Percentiles rank a stretch among this genome's conserved stretches.
phyloP scores from a whole-genome alignment of 2,888 invertebrate genomes.

The Electrophaes corylata region DNA sequence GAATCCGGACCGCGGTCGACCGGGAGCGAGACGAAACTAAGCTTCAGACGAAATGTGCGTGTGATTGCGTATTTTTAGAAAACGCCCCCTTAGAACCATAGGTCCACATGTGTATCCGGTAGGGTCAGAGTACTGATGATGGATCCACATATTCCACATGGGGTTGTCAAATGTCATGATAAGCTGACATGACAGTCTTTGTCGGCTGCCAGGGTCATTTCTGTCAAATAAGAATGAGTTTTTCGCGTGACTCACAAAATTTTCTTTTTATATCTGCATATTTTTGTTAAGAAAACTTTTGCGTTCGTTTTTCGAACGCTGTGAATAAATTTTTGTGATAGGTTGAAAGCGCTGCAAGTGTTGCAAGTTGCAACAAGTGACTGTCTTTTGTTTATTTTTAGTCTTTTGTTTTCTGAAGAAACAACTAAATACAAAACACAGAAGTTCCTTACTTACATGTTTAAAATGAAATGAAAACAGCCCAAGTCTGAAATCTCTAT shows the following conservation, averaged over 20 bases:
- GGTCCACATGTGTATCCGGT: slow-evolving; percentile 62
- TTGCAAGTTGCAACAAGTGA: neutral
- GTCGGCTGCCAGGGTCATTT: slow-evolving; percentile 24
- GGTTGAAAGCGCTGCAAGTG: neutral
- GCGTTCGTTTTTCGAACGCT: neutral
- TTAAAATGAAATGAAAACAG: no score
- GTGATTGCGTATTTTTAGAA: slow-evolving; percentile 76
- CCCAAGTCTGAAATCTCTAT: no score
- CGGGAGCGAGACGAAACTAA: slow-evolving; percentile 68
- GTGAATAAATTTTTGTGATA: neutral
- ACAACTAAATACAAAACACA: neutral
- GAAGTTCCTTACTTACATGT: no score
- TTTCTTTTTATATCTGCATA: neutral
- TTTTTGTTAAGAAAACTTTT: neutral
- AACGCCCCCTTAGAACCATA: slow-evolving; percentile 74
- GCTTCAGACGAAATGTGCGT: slow-evolving; percentile 55
- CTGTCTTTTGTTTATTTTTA: no score
- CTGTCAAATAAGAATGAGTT: slow-evolving; percentile 11
- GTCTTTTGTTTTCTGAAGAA: neutral
- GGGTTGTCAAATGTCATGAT: slow-evolving; percentile 33
- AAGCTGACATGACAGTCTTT: slow-evolving; percentile 36
- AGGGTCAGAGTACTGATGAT: slow-evolving; percentile 57
- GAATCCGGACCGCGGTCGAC: slow-evolving; percentile 45
- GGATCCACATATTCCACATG: slow-evolving; percentile 27
- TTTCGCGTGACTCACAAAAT: slow-evolving; percentile 13